These are phyloP conservation scores for Frankliniella intonsa DNA, from an alignment of 2,888 invertebrate genomes.

Conservation along the genomic window DNA sequence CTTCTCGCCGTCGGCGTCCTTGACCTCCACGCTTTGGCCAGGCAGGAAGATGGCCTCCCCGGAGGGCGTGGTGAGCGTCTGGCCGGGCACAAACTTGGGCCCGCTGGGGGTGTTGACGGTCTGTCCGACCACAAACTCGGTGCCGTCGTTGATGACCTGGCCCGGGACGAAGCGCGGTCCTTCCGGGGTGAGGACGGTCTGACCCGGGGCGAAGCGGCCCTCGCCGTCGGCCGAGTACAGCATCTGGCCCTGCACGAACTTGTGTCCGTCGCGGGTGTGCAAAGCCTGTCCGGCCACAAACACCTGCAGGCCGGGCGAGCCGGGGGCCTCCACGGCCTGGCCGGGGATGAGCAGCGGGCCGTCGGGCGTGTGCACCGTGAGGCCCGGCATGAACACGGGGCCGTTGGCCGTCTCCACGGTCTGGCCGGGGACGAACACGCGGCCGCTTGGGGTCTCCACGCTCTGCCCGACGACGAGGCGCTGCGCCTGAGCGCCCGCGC, in stretches of 20 bases:
- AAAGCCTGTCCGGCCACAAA: slow-evolving; percentile 63
- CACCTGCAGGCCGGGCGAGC: slow-evolving; percentile 48
- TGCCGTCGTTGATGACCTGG: slow-evolving; percentile 49
- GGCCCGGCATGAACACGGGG: slow-evolving; percentile 64
- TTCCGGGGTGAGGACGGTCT: slow-evolving; percentile 58
- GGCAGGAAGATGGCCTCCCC: slow-evolving; percentile 59
- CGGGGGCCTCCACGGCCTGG: slow-evolving; percentile 54
- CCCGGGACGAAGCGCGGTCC: slow-evolving; percentile 63
- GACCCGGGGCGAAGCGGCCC: slow-evolving; percentile 59
- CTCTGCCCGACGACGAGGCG: slow-evolving; percentile 69
- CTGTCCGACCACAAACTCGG: slow-evolving; percentile 56
- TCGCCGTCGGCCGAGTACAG: slow-evolving; percentile 54
- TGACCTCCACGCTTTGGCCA: slow-evolving; percentile 55
- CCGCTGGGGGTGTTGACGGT: slow-evolving; percentile 59
- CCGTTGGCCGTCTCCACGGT: slow-evolving; percentile 65
- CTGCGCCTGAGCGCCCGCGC: slow-evolving; percentile 64
- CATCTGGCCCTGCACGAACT: slow-evolving; percentile 62
- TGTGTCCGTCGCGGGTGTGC: slow-evolving; percentile 50
- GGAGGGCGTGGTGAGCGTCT: slow-evolving; percentile 52
- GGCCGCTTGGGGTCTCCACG: slow-evolving; percentile 63
- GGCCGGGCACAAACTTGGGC: slow-evolving; percentile 59
- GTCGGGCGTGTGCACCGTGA: slow-evolving; percentile 62
- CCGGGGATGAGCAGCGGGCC: slow-evolving; percentile 70
- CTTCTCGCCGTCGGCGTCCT: slow-evolving; percentile 52
- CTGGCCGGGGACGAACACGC: slow-evolving; percentile 70